Evolutionary conservation across 1,140 invertebrate genomes (phyloP), one percentile per base, ranked within the genome.

Genomic region (Aphidius gifuensis): DNA sequence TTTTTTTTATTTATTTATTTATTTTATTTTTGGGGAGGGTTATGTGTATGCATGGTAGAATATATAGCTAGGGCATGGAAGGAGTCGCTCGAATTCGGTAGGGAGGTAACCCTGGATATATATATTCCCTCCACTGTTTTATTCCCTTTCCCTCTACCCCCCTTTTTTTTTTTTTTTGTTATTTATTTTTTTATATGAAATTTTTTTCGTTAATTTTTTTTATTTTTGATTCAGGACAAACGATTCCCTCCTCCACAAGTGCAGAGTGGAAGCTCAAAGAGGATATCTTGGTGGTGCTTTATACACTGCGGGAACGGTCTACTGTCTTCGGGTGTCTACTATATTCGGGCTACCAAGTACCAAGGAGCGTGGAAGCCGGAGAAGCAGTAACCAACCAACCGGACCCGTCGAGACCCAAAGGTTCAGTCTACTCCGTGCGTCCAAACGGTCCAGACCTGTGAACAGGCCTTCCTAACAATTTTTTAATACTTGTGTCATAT

Each of bases 391-490:
- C 55, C 54, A 62, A 55, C 61, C 62, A 61, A 61, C 56, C 64
- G 60, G 55, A 63, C 63, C 60, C 60, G 62, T 56, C 60, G 62
- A 60, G 64, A 64, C 62, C 74, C 77, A 71, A 72, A 78, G 77
- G 74, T 81, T 80, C 79, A 81, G 80, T 81, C 80, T 74, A 79
- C 76, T 77, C 78, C 78, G 78, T 75, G 78, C 80, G 74, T 69
- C 78, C 79, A 80, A 80, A 81, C 78, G 76, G 75, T 80, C 77
- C 76, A 80, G 77, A 81, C 80, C 78, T 77, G 71, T 75, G 71
- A 69, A 59, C 48, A 48, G 7, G 11, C 9, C 59, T 58, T 44
- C 32, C 54, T 42, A 48, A 47, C 46, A 58, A n/a, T 9, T 48
- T 49, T n/a, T 53, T 32, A 32, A 32, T 3, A 32, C 23, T 32